Conservation (phyloP, 2,888 invertebrate species). For the Conops quadrifasciatus region DNA sequence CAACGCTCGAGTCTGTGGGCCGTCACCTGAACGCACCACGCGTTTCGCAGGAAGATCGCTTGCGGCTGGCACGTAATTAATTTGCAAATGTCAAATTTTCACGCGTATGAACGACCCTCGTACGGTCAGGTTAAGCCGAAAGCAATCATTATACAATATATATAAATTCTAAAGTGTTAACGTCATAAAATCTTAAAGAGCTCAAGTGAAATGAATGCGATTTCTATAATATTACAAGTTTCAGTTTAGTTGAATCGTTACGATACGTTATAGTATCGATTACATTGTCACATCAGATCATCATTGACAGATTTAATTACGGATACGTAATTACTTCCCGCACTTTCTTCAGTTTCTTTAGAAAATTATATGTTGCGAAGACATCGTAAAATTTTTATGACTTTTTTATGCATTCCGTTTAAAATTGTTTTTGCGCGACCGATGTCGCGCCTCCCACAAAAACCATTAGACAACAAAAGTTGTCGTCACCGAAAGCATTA, state of each 20-base stretch:
- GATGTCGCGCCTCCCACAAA: no score
- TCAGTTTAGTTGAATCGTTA: no score
- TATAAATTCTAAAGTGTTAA: neutral
- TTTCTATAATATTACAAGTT: neutral
- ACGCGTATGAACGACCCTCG: neutral
- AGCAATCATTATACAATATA: neutral
- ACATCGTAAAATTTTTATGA: no score
- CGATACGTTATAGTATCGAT: no score
- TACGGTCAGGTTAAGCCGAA: neutral
- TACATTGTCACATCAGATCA: no score
- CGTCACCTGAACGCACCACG: neutral
- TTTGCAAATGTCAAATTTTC: slow-evolving; percentile 32
- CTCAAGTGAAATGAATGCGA: neutral
- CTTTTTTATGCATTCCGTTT: neutral
- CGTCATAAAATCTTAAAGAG: neutral
- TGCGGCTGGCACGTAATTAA: slow-evolving; percentile 42
- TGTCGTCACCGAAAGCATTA: no score
- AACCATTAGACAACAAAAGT: no score
- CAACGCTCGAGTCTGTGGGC: neutral
- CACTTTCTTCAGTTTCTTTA: no score
- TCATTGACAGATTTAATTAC: neutral
- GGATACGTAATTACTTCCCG: neutral
- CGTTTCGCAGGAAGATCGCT: slow-evolving; percentile 26
- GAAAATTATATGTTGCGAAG: no score
- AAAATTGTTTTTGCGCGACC: no score